Conservation (phyloP, 23 tunicate genomes). For the Aplidium turbinatum region DNA sequence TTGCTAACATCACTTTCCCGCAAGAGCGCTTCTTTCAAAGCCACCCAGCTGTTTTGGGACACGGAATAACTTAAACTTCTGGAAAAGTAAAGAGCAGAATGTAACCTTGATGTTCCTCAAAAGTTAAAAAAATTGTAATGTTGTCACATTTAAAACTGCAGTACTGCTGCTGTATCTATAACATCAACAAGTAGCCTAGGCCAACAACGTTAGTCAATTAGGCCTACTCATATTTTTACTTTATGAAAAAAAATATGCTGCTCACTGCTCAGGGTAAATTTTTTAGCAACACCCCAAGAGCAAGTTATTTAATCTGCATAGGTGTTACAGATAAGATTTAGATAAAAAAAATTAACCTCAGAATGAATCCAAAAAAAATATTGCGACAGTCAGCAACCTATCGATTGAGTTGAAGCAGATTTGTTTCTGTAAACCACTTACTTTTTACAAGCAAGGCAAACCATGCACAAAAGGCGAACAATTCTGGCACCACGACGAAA, state of each 20-base stretch:
- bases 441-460: slow-evolving; percentile 89
- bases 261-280: neutral
- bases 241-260: neutral
- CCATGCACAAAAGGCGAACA: slow-evolving; percentile 70
- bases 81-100: neutral
- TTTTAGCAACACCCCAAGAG: neutral
- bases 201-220: too few species aligned
- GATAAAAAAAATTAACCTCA: too few species aligned
- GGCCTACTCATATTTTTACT: neutral
- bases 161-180: too few species aligned
- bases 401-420: neutral
- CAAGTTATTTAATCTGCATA: too few species aligned
- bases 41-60: slow-evolving; percentile 93
- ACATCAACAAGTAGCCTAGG: too few species aligned
- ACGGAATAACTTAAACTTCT: slow-evolving; percentile 78
- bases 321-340: too few species aligned
- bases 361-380: too few species aligned
- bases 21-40: slow-evolving; percentile 80
- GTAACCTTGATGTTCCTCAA: neutral
- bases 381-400: too few species aligned
- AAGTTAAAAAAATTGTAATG: too few species aligned
- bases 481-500: slow-evolving; percentile 80
- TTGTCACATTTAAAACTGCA: too few species aligned
- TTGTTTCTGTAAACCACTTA: slow-evolving; percentile 28
- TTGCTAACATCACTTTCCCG: slow-evolving; percentile 89